phyloP scores from a whole-genome alignment of 2,797 vertebrate species.

The Myoxocephalus aenaeus region DNA sequence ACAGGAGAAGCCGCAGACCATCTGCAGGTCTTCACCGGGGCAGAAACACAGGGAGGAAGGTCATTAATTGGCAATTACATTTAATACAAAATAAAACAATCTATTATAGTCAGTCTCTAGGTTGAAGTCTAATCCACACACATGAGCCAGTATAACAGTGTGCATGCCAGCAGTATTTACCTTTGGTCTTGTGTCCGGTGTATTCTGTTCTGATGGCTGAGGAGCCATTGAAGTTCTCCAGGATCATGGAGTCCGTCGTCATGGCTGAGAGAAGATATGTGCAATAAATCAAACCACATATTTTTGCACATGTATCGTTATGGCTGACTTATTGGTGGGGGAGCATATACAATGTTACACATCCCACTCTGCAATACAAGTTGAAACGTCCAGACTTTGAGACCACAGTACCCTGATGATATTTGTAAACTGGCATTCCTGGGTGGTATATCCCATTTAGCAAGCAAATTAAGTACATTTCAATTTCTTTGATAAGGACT shows the following conservation, averaged over 20 bases:
- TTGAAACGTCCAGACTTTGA: constrained; percentile 6
- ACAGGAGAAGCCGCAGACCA: constrained; percentile 96
- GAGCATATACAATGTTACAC: constrained; percentile 7
- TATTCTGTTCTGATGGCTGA: constrained; percentile 97
- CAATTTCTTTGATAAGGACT: constrained; percentile 34
- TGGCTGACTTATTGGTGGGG: not conserved
- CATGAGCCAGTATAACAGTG: not conserved
- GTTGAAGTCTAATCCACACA: not conserved
- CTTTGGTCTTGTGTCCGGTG: constrained; percentile 96
- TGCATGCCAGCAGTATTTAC: constrained; percentile 57
- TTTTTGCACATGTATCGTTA: constrained; percentile 1
- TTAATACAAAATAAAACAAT: not conserved
- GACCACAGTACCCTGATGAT: constrained; percentile 31
- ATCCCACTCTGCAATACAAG: constrained; percentile 23
- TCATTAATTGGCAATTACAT: not conserved
- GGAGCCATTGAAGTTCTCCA: constrained; percentile 95
- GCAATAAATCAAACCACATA: not conserved
- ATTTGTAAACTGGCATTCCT: constrained; percentile 50
- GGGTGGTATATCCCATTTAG: constrained; percentile 5
- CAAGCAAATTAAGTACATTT: constrained; percentile 7
- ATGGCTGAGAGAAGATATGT: constrained; percentile 66
- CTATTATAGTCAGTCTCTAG: not conserved
- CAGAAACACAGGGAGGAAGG: constrained; percentile 13
- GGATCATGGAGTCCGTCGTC: constrained; percentile 86
- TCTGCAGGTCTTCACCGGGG: constrained; percentile 87